Conservation (phyloP, 2,888 invertebrate species). For the Drosophila siamana region DNA sequence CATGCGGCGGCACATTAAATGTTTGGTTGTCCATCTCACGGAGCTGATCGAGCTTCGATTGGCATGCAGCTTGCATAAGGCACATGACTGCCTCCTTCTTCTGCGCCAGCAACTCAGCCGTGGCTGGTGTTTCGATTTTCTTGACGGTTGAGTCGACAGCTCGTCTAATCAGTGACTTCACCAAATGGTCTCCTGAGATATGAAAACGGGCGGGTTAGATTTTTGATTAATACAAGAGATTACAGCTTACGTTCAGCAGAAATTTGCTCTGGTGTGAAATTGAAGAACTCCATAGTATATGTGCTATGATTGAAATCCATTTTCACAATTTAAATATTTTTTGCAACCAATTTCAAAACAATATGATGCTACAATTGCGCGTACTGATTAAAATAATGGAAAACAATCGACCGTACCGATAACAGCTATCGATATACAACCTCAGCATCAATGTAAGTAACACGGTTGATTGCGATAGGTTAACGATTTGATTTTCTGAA, state of each 20-base stretch:
- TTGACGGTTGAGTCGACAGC: slow-evolving; percentile 56
- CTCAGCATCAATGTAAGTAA: slow-evolving; percentile 22
- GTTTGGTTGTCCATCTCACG: slow-evolving; percentile 67
- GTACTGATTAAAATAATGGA: neutral
- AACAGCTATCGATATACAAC: slow-evolving; percentile 24
- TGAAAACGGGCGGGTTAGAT: neutral
- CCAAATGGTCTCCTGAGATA: slow-evolving; percentile 62
- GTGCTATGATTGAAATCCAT: slow-evolving; percentile 56
- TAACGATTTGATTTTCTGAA: neutral
- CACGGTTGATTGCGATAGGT: neutral
- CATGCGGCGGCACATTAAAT: slow-evolving; percentile 80
- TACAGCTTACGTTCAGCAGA: slow-evolving; percentile 52
- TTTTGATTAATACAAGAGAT: slow-evolving; percentile 16
- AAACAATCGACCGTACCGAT: slow-evolving; percentile 13
- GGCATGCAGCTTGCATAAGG: slow-evolving; percentile 62
- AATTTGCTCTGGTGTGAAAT: slow-evolving; percentile 62
- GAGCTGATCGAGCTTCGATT: slow-evolving; percentile 51
- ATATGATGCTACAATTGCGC: slow-evolving; percentile 43
- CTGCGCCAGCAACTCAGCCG: slow-evolving; percentile 44
- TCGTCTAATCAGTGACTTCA: slow-evolving; percentile 51
- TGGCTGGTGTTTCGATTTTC: slow-evolving; percentile 63
- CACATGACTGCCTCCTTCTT: slow-evolving; percentile 58
- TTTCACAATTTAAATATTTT: neutral
- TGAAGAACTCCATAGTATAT: slow-evolving; percentile 56
- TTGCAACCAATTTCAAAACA: neutral